Conservation (phyloP, 1,140 invertebrate species). For the Helicorthomorpha holstii region DNA sequence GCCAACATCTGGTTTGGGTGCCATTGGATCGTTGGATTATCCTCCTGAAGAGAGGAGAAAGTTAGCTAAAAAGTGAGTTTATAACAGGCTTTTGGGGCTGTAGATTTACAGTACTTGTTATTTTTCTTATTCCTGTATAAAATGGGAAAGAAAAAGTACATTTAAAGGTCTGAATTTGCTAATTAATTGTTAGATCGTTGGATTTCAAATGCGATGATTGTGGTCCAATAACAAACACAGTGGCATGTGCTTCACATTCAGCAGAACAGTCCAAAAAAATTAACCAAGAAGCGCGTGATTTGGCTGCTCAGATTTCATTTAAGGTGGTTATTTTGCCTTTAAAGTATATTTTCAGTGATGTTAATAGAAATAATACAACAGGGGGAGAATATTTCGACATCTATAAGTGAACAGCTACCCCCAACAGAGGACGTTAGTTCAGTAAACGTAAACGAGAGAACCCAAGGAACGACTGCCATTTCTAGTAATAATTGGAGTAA, state of each 20-base stretch:
- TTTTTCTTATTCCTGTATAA: neutral
- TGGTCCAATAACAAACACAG: slow-evolving; percentile 22
- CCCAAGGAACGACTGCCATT: too few species aligned
- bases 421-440: too few species aligned
- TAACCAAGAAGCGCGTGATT: slow-evolving; percentile 1
- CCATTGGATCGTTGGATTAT: slow-evolving; percentile 80
- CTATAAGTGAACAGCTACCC: too few species aligned
- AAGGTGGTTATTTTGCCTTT: slow-evolving; percentile 1
- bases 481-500: too few species aligned
- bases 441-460: too few species aligned
- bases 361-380: too few species aligned
- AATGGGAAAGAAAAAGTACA: too few species aligned
- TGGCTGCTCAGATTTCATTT: slow-evolving; percentile 2
- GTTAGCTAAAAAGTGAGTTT: slow-evolving; percentile 53
- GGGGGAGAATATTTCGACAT: too few species aligned
- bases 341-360: too few species aligned
- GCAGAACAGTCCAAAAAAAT: neutral
- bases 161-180: too few species aligned
- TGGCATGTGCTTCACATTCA: neutral
- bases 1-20: slow-evolving; percentile 71
- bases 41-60: slow-evolving; percentile 58
- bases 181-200: slow-evolving; percentile 24
- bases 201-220: slow-evolving; percentile 39
- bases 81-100: neutral
- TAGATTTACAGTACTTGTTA: neutral